These are phyloP conservation scores for Piaya cayana DNA, from an alignment of 2,113 vertebrate species.

Conservation along the genomic window DNA sequence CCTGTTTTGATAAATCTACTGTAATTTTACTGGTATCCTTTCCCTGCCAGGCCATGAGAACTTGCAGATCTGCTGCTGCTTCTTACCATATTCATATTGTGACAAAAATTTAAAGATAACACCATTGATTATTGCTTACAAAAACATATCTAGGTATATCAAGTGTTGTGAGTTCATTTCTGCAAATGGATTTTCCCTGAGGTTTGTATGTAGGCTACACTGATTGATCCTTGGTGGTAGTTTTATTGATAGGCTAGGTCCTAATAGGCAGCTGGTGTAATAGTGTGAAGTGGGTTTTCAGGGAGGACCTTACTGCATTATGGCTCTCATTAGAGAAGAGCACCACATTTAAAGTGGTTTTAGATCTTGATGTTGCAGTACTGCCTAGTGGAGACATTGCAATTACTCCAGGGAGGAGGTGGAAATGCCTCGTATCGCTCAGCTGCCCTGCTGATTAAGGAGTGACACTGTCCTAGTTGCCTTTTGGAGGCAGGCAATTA, in stretches of 20 bases:
- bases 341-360: neutral
- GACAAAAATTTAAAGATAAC: neutral
- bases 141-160: neutral
- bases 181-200: neutral
- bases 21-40: neutral
- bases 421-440: slow-evolving; percentile 10
- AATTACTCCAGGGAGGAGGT: slow-evolving; percentile 28
- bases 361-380: neutral
- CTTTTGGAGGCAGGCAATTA: slow-evolving; percentile 41
- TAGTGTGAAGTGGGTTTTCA: neutral
- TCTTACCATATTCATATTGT: neutral
- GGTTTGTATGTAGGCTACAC: neutral
- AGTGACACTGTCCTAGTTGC: neutral
- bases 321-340: neutral
- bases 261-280: neutral
- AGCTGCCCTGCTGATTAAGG: slow-evolving; percentile 37
- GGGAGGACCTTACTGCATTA: neutral
- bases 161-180: neutral
- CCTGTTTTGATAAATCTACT: neutral
- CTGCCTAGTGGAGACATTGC: neutral
- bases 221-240: neutral
- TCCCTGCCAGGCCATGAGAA: neutral
- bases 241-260: neutral
- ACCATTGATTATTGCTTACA: neutral
- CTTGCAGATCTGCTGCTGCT: neutral